Evolutionary conservation across 1,140 invertebrate genomes (phyloP).

Genomic region (Lepidurus arcticus): DNA sequence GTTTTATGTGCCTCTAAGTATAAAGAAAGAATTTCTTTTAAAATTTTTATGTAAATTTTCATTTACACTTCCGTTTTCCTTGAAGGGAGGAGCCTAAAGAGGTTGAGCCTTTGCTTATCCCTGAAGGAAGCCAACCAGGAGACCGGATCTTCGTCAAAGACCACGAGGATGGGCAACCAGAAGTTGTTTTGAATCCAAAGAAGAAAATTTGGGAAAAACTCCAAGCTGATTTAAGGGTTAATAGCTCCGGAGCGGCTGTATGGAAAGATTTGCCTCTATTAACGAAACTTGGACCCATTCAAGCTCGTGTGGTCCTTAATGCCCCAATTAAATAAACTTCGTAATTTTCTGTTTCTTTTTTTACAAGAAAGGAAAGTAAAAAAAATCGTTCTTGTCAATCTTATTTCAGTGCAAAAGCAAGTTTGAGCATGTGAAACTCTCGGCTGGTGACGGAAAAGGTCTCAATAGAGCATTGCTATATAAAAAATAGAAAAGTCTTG

Average conservation of each 20-base stretch:
- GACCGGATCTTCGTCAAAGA: slow-evolving; percentile 75
- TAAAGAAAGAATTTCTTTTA: slow-evolving; percentile 37
- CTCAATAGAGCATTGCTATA: no score
- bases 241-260: not conserved
- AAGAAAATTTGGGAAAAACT: slow-evolving; percentile 97
- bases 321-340: not conserved
- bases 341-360: not conserved
- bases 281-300: not conserved
- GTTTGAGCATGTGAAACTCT: no score
- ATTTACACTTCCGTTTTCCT: not conserved
- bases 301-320: not conserved
- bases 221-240: slow-evolving; percentile 49
- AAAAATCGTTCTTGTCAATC: no score
- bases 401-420: no score
- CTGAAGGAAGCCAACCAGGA: slow-evolving; percentile 64
- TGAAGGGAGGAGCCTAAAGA: slow-evolving; percentile 52
- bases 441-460: no score
- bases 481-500: no score
- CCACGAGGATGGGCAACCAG: slow-evolving; percentile 69
- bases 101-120: slow-evolving; percentile 77
- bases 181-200: slow-evolving; percentile 88
- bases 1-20: slow-evolving; percentile 82
- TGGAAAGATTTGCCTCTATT: slow-evolving; percentile 14
- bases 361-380: not conserved
- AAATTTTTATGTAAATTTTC: slow-evolving; percentile 1